Evolutionary conservation across 2,888 invertebrate genomes (phyloP), one percentile per base, ranked within the genome.

Genomic region (Octonoba sinensis): DNA sequence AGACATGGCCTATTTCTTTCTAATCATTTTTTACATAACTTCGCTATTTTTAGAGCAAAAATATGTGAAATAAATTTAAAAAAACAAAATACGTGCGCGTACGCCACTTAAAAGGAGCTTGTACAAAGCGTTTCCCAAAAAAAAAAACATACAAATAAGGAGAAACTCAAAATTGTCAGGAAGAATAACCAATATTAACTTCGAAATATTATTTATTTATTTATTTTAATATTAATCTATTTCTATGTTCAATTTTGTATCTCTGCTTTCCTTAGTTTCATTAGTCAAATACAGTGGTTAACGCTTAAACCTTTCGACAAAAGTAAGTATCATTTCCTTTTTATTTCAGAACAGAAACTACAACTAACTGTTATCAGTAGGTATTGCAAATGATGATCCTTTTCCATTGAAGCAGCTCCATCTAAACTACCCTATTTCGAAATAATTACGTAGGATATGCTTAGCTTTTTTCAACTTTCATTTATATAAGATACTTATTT

Each of bases 401-500:
- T 20, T 22, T 66, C 62, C 46, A 64, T 62, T 54, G 47, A 70
- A 77, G 71, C 77, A 77, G 77, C 57, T 57, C 77, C 77, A 77
- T 77, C 71, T 12, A 60, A n/a, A 64, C 18, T 18, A 3, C 64
- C n/a, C 18, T 36, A 36, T 44, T 62, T 18, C 3, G n/a, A 16
- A 27, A 60, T 60, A 27, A 36, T 60, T 36, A 8, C 36, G 36
- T 11, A 36, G 36, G 36, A 36, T 4, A 36, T 6, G 36, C 36
- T 6, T 36, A 6, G 6, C 11, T 36, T 36, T 36, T 36, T 8
- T 8, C 11, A 11, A 36, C 36, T 20, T 64, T n/a, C 8, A 18
- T n/a, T 44, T 46, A 64, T 13, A 18, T 22, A 49, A 15, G 15
- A n/a, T 20, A 18, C 49, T 27, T 20, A 46, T 69, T 67, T 65